Evolutionary conservation across 2,797 vertebrate species (phyloP).

Genomic region (Coreius guichenoti): DNA sequence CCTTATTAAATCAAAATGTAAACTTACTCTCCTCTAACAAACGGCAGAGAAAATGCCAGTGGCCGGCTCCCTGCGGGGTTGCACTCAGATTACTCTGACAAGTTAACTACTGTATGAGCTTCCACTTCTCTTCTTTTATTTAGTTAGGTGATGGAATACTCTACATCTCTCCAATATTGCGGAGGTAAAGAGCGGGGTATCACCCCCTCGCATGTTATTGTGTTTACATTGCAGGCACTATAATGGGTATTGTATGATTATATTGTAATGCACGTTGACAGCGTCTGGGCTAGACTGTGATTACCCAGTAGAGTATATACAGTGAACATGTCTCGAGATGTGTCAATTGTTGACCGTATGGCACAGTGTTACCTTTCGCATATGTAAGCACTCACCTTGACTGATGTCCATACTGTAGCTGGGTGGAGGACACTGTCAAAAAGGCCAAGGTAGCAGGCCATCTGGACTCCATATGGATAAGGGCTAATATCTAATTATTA

Average conservation of each 20-base stretch:
- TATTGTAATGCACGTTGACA: conserved; percentile 5
- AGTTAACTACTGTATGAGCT: conserved; percentile 71
- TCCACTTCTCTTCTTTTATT: conserved; percentile 61
- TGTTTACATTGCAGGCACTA: conserved; percentile 52
- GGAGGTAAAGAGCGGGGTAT: not conserved
- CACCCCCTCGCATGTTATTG: conserved; percentile 11
- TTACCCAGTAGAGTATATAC: not conserved
- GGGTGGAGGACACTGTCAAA: conserved; percentile 69
- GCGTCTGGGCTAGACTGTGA: not conserved
- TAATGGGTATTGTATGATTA: conserved; percentile 30
- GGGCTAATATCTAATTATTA: conserved; percentile 78
- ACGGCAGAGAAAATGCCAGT: conserved; percentile 75
- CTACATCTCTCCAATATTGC: conserved; percentile 24
- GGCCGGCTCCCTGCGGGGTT: conserved; percentile 66
- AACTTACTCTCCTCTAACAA: conserved; percentile 75
- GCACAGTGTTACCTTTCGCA: conserved; percentile 5
- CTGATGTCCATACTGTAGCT: conserved; percentile 44
- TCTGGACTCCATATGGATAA: conserved; percentile 76
- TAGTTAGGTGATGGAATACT: conserved; percentile 43
- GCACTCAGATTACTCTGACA: conserved; percentile 72
- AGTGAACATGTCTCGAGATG: not conserved
- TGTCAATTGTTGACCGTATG: conserved; percentile 8
- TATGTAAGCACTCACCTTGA: conserved; percentile 44
- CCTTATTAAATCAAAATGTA: conserved; percentile 82
- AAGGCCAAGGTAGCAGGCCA: conserved; percentile 74